Conservation (phyloP, 2,888 invertebrate genomes). For the Drosophila austrosaltans region DNA sequence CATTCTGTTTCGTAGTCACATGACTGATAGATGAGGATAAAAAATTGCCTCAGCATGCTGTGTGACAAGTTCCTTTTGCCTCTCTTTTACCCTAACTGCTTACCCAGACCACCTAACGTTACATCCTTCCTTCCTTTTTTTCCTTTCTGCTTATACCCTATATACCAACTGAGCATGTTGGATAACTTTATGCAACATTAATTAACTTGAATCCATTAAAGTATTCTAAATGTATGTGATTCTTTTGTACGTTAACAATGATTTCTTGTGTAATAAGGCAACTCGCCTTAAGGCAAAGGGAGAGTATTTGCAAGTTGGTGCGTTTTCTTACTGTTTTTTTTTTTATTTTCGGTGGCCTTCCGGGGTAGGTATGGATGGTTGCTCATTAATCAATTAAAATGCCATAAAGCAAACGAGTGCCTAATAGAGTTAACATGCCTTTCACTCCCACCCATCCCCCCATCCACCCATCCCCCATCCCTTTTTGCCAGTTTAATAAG, state of each 20-base stretch:
- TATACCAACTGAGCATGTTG: not conserved
- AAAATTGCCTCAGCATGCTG: conserved; percentile 50
- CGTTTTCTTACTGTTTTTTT: not conserved
- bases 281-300: too few relatives aligned
- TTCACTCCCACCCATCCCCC: not conserved
- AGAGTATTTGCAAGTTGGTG: not conserved
- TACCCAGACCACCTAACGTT: not conserved
- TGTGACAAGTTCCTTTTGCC: conserved; percentile 49
- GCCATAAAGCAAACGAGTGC: conserved; percentile 55
- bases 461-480: not conserved
- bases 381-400: conserved; percentile 75
- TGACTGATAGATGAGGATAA: conserved; percentile 55
- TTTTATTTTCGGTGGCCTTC: not conserved
- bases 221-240: too few relatives aligned
- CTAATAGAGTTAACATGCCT: conserved; percentile 60
- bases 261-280: too few relatives aligned
- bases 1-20: conserved; percentile 18
- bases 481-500: conserved; percentile 52
- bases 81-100: not conserved
- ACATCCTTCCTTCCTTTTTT: not conserved
- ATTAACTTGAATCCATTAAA: too few relatives aligned
- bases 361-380: conserved; percentile 20
- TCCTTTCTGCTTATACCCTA: not conserved
- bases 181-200: not conserved
- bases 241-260: too few relatives aligned